phyloP scores from a whole-genome alignment of 1,140 invertebrate species.

The Ceratitis capitata region DNA sequence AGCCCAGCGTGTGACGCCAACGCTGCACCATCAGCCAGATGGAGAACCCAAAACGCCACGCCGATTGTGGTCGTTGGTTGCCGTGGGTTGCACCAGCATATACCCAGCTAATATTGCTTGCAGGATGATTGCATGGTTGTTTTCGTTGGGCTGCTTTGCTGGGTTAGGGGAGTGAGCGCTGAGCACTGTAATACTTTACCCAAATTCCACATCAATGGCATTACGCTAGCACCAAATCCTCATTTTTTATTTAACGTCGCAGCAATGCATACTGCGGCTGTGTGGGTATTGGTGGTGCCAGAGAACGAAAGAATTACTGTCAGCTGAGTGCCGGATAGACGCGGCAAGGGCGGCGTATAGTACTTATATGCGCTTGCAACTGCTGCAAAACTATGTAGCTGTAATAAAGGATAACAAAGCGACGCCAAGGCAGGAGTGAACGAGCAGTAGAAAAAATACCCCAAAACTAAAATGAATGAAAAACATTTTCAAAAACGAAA shows the following conservation, averaged over 20 bases:
- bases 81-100: background rate
- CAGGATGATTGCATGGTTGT: too few relatives aligned
- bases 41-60: too few relatives aligned
- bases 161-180: background rate
- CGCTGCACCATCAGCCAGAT: background rate
- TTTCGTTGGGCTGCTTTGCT: background rate
- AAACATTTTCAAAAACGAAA: slow-evolving; percentile 7
- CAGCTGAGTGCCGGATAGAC: background rate
- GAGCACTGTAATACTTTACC: background rate
- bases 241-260: background rate
- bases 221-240: slow-evolving; percentile 11
- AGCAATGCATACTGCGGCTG: background rate
- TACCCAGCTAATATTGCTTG: background rate
- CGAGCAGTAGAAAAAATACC: background rate
- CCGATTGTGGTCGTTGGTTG: background rate
- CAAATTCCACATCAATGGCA: background rate
- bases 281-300: background rate
- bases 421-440: background rate
- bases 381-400: slow-evolving; percentile 24
- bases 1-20: background rate
- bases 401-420: slow-evolving; percentile 30
- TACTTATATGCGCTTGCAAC: background rate
- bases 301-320: slow-evolving; percentile 8
- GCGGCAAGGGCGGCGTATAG: background rate
- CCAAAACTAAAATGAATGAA: too few relatives aligned